Conservation (phyloP, 2,113 vertebrate species). For the Reinhardtius hippoglossoides region DNA sequence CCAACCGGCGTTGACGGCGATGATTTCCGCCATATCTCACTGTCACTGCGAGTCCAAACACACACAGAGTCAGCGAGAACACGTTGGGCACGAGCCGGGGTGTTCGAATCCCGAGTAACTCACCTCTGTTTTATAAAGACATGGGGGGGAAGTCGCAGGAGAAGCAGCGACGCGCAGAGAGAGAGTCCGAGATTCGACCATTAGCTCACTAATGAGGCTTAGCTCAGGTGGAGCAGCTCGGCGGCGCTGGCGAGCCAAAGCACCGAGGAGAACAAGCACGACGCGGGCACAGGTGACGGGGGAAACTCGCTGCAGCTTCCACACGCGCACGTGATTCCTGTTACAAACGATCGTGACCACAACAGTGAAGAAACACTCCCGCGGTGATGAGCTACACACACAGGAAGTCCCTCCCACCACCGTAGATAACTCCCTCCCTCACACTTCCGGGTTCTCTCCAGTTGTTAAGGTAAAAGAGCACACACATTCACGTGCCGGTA, state of each 20-base stretch:
- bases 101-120: not conserved
- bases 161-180: conserved; percentile 11
- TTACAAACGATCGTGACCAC: conserved; percentile 59
- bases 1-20: conserved; percentile 61
- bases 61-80: not conserved
- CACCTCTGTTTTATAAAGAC: not conserved
- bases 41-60: conserved; percentile 30
- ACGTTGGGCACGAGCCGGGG: too few species aligned
- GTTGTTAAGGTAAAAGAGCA: not conserved
- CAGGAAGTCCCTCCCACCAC: conserved; percentile 41
- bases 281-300: not conserved
- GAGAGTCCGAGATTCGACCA: conserved; percentile 25
- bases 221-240: conserved; percentile 25
- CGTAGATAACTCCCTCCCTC: not conserved
- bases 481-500: too few species aligned
- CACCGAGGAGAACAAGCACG: not conserved
- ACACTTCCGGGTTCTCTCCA: conserved; percentile 41
- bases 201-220: conserved; percentile 68
- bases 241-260: conserved; percentile 9
- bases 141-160: not conserved
- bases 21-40: conserved; percentile 78
- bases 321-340: conserved; percentile 48
- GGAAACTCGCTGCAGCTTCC: too few species aligned
- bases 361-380: conserved; percentile 6
- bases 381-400: not conserved